Evolutionary conservation across 2,888 invertebrate species (phyloP).

Genomic region (Tiliacea aurago): DNA sequence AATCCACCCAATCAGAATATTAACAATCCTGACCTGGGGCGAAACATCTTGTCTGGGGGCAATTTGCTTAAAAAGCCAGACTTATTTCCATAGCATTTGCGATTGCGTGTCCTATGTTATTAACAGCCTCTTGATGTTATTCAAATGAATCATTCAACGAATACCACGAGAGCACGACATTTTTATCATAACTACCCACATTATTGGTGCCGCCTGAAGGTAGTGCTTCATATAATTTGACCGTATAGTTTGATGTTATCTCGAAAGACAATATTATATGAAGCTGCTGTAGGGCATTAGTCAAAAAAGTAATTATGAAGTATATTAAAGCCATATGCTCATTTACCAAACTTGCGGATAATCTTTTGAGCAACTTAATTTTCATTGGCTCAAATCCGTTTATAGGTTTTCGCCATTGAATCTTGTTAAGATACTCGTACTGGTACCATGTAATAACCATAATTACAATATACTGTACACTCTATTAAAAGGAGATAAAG

Average conservation of each 20-base stretch:
- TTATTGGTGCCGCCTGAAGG: conserved; percentile 43
- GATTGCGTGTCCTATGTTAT: conserved; percentile 81
- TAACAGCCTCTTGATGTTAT: conserved; percentile 68
- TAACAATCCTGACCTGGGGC: conserved; percentile 78
- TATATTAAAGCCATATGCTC: not conserved
- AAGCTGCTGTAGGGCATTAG: conserved; percentile 34
- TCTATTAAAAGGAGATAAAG: conserved; percentile 48
- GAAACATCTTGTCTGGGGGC: conserved; percentile 65
- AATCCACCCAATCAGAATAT: conserved; percentile 63
- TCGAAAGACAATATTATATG: conserved; percentile 36
- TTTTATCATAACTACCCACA: conserved; percentile 60
- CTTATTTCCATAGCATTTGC: conserved; percentile 74
- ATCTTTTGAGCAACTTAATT: conserved; percentile 17
- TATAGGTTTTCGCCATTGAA: not conserved
- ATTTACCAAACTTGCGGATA: not conserved
- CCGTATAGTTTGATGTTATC: conserved; percentile 41
- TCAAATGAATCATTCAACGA: conserved; percentile 70
- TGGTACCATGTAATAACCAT: conserved; percentile 14
- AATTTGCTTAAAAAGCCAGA: conserved; percentile 75
- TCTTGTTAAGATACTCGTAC: not conserved
- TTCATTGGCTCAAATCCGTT: conserved; percentile 8
- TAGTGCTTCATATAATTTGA: conserved; percentile 33
- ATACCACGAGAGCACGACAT: conserved; percentile 67
- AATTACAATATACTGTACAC: conserved; percentile 30
- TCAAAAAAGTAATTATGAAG: conserved; percentile 26